A percentile compares a stretch with the other conserved stretches of the same genome.
These are phyloP conservation scores for Diabrotica undecimpunctata DNA, from an alignment of 1,140 invertebrate species.

Conservation along the genomic window DNA sequence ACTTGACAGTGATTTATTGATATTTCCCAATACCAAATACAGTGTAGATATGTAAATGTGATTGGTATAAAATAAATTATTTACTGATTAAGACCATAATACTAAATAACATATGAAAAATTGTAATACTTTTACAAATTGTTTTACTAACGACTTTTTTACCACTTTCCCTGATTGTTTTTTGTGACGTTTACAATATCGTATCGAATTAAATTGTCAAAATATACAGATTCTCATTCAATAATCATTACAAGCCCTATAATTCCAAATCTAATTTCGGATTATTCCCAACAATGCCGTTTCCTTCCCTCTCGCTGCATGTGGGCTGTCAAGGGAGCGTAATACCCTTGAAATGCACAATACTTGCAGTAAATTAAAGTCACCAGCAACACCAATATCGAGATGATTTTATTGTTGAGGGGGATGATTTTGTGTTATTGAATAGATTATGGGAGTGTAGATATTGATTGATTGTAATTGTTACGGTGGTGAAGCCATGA, in stretches of 20 bases:
- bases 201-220: neutral
- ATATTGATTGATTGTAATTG: no score
- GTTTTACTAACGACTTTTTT: no score
- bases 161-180: no score
- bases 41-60: no score
- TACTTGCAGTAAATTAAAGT: slow-evolving; percentile 22
- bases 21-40: no score
- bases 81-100: no score
- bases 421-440: slow-evolving; percentile 14
- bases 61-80: no score
- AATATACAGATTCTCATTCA: neutral
- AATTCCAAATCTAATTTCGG: no score
- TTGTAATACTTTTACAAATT: no score
- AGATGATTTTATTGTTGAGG: slow-evolving; percentile 20
- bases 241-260: neutral
- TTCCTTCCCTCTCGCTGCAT: neutral
- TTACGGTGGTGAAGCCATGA: no score
- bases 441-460: neutral
- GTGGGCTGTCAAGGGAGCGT: neutral
- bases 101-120: no score
- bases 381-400: slow-evolving; percentile 25
- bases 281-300: neutral
- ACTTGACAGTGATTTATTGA: no score
- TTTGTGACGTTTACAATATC: neutral
- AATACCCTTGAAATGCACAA: slow-evolving; percentile 9